These are phyloP conservation scores for Pygmarrhopalites habei DNA, from an alignment of 1,140 invertebrate genomes.

Conservation along the genomic window DNA sequence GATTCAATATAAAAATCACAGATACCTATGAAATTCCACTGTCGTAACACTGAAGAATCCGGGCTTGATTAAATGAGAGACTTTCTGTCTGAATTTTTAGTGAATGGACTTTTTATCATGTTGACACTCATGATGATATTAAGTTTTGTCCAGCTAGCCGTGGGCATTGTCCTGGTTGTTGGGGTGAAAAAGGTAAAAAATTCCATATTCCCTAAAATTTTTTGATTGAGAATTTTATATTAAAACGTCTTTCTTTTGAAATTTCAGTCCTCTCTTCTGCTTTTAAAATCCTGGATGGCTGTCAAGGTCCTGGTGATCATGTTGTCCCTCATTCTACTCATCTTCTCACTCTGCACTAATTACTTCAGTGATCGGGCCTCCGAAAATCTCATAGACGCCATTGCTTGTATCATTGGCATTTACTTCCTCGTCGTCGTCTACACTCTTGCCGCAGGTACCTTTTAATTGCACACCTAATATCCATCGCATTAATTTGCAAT, in stretches of 20 bases:
- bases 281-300: background rate
- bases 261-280: background rate
- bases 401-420: background rate
- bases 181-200: slow-evolving; percentile 4
- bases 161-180: background rate
- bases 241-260: too few species aligned
- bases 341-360: background rate
- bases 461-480: too few species aligned
- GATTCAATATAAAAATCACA: background rate
- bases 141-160: background rate
- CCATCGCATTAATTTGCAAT: too few species aligned
- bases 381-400: background rate
- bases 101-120: background rate
- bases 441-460: background rate
- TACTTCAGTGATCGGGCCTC: background rate
- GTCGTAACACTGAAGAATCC: background rate
- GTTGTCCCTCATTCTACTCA: background rate
- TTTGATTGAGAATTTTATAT: too few species aligned
- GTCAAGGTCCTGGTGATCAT: background rate
- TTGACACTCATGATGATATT: slow-evolving; percentile 1
- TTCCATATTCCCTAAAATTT: too few species aligned
- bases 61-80: background rate
- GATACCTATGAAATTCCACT: background rate
- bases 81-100: background rate
- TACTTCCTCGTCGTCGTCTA: slow-evolving; percentile 1